phyloP scores from a whole-genome alignment of 2,113 vertebrate species.

The Clinocottus analis region DNA sequence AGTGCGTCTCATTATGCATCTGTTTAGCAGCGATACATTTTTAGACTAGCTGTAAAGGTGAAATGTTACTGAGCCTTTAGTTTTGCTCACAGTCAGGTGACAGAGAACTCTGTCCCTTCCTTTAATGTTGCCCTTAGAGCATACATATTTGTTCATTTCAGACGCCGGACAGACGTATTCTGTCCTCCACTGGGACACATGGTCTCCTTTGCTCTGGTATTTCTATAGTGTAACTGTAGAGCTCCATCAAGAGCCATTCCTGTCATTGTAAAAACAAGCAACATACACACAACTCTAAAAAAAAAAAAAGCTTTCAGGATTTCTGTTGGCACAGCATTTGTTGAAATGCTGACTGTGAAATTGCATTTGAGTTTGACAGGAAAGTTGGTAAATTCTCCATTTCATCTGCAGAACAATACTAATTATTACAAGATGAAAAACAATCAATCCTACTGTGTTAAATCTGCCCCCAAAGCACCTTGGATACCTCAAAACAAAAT shows the following conservation, averaged over 20 bases:
- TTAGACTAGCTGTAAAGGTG: no score
- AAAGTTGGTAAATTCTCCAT: conserved; percentile 56
- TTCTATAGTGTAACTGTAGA: conserved; percentile 36
- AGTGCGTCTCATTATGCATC: no score
- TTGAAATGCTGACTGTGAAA: conserved; percentile 35
- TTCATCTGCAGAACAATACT: conserved; percentile 45
- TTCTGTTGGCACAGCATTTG: conserved; percentile 39
- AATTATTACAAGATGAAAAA: background rate
- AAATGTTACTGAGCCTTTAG: no score
- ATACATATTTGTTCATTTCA: conserved; percentile 4
- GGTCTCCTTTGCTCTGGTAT: conserved; percentile 49
- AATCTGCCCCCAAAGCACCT: background rate
- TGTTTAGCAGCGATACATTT: no score
- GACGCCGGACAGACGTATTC: conserved; percentile 32
- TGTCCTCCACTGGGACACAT: conserved; percentile 46
- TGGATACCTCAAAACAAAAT: background rate
- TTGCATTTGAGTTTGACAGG: conserved; percentile 23
- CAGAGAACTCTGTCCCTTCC: conserved; percentile 66
- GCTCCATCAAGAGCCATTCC: conserved; percentile 42
- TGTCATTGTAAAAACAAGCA: conserved; percentile 62
- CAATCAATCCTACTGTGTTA: background rate
- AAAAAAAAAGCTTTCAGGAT: conserved; percentile 44
- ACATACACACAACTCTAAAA: conserved; percentile 61
- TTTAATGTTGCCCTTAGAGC: conserved; percentile 71
- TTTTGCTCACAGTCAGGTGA: conserved; percentile 48